A percentile compares a stretch with the other conserved stretches of the same genome.
Evolutionary conservation across 64 coral and sea anemone species (phyloP).

Genomic region (Platygyra sinensis): DNA sequence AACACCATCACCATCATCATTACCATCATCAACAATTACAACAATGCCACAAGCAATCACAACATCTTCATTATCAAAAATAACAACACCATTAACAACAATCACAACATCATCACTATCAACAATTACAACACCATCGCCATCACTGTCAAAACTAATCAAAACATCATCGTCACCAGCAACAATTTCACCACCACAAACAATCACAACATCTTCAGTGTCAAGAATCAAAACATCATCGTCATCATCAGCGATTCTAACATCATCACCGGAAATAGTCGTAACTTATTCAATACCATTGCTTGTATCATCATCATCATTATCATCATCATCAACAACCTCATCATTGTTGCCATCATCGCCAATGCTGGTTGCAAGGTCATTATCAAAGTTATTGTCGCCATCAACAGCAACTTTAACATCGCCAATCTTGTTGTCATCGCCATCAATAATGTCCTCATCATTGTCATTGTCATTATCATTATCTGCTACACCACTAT

Average conservation of each 20-base stretch:
- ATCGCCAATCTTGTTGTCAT: background rate
- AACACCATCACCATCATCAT: background rate
- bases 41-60: background rate
- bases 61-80: background rate
- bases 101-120: background rate
- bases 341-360: background rate
- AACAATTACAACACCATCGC: background rate
- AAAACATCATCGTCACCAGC: background rate
- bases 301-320: background rate
- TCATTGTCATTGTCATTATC: background rate
- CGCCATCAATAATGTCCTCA: background rate
- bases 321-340: background rate
- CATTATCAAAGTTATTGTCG: background rate
- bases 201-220: background rate
- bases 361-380: background rate
- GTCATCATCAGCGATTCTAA: background rate
- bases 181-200: background rate
- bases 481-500: background rate
- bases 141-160: background rate
- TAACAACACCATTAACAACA: background rate
- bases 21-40: background rate
- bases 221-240: background rate
- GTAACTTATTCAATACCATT: background rate
- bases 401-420: background rate
- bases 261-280: background rate